phyloP scores from a whole-genome alignment of 2,888 invertebrate species.

The Nephrotoma appendiculata region DNA sequence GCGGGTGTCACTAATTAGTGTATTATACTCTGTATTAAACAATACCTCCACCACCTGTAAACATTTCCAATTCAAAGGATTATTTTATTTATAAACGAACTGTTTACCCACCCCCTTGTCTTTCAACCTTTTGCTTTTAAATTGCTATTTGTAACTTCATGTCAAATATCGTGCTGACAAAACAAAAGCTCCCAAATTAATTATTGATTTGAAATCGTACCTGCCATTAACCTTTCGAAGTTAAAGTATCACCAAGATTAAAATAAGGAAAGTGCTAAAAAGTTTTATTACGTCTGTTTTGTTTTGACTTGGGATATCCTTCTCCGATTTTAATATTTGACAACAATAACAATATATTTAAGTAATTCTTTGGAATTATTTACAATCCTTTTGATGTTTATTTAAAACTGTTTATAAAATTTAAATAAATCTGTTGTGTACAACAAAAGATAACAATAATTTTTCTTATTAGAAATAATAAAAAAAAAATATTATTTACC shows the following conservation, averaged over 20 bases:
- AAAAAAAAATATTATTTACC: not conserved
- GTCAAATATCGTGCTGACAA: too few species aligned
- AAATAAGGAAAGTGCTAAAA: not conserved
- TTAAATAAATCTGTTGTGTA: not conserved
- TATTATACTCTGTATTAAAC: too few species aligned
- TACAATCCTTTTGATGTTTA: not conserved
- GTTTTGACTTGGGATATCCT: not conserved
- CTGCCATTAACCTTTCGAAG: not conserved
- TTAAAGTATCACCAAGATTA: not conserved
- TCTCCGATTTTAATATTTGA: not conserved
- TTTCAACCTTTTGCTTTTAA: too few species aligned
- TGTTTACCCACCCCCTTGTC: too few species aligned
- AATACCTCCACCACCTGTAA: too few species aligned
- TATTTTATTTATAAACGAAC: too few species aligned
- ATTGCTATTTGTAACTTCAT: too few species aligned
- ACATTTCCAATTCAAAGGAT: too few species aligned
- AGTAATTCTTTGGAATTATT: not conserved
- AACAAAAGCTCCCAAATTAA: too few species aligned
- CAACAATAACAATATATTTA: not conserved
- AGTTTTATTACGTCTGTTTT: not conserved
- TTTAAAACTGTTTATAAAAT: not conserved
- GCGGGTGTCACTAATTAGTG: too few species aligned
- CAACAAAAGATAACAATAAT: not conserved
- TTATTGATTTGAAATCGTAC: not conserved
- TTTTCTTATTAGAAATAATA: not conserved